Base-by-base conservation (phyloP, 64 coral and sea anemone species). In the Anthopleura sola region DNA sequence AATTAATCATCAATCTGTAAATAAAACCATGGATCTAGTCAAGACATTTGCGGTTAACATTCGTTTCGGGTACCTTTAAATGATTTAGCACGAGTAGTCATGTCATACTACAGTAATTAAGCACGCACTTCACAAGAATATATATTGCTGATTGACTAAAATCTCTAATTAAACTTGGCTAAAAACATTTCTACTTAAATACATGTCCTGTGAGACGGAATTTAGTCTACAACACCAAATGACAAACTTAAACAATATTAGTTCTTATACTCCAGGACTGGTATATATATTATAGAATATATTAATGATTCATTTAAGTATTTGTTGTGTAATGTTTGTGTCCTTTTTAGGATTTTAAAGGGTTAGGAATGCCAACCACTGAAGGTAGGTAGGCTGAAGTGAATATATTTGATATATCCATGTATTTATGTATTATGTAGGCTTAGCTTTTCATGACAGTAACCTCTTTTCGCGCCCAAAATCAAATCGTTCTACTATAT, bases 21-120 rank as follows among this genome's bases (percentile, higher is more conserved):
- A 62, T 7, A 62, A 62, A 28, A 4, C 8, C 21, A 26, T 62
- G 21, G 23, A 7, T 62, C 58, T 6, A 0, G 50, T 26, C 2
- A 26, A 6, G 24, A 53, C 16, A 7, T 53, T 53, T 21, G 55
- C 20, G 2, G 55, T 16, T 56, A 66, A 71, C 15, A 71, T 71
- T 71, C 66, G 31, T 32, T 44, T 44, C 0, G 0, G 0, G 0
- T 71, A 71, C 66, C 14, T 71, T 36, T 32, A 71, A 71, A 71
- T 12, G 4, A 28, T 11, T 13, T 34, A 16, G 34, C 34, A 14
- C 34, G 4, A 31, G 10, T 32, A 12, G n/a, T 12, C 8, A 15
- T 14, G n/a, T 71, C 29, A 71, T 71, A 36, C 66, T 71, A 71
- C 66, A 71, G 66, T 34, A 71, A 71, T 71, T 29, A 71, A 71